Evolutionary conservation across 1,140 invertebrate species (phyloP).

Genomic region (Medauroidea extradentata): DNA sequence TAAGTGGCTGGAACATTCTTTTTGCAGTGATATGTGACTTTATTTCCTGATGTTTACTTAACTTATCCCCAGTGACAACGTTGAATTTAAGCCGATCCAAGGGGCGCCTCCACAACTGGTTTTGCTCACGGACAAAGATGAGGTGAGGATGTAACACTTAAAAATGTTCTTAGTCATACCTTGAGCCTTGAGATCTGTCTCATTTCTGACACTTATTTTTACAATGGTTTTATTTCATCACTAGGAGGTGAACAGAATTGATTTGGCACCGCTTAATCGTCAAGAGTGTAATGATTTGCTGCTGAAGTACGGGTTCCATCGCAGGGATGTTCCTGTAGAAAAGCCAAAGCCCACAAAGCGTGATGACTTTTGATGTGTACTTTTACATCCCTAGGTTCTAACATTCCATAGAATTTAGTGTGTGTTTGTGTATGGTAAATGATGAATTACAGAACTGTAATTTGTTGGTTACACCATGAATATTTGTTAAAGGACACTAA

Average conservation of each 20-base stretch:
- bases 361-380: neutral
- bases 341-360: neutral
- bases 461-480: no score
- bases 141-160: conserved; percentile 34
- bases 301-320: conserved; percentile 53
- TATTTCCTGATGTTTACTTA: no score
- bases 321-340: neutral
- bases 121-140: conserved; percentile 53
- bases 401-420: no score
- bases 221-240: neutral
- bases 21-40: no score
- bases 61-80: conserved; percentile 45
- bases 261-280: conserved; percentile 52
- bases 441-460: no score
- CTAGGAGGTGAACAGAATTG: conserved; percentile 58
- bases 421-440: no score
- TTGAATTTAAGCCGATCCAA: conserved; percentile 61
- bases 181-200: neutral
- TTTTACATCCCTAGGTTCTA: neutral
- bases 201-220: neutral
- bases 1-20: no score
- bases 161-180: neutral
- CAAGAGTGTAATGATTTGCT: conserved; percentile 66
- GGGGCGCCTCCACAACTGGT: conserved; percentile 64
- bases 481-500: no score